A percentile compares a stretch with the other conserved stretches of the same genome.
Conservation (phyloP, 2,888 invertebrate species). For the Melanostoma mellinum region DNA sequence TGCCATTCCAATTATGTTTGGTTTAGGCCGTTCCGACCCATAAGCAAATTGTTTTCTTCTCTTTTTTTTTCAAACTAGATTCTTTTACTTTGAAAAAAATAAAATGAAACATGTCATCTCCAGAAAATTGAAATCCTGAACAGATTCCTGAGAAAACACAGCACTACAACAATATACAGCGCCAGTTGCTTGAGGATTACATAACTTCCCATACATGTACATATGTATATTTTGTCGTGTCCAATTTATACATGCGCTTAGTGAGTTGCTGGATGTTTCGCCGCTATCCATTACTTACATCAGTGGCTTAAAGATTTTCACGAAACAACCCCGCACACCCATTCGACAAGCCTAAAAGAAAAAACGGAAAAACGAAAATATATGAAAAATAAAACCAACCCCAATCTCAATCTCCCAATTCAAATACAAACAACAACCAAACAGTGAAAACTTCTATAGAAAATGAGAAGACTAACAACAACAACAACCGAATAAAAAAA, state of each 20-base stretch:
- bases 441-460: slow-evolving; percentile 55
- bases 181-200: slow-evolving; percentile 22
- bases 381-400: slow-evolving; percentile 34
- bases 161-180: slow-evolving; percentile 20
- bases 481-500: slow-evolving; percentile 1
- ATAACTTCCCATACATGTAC: slow-evolving; percentile 44
- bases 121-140: slow-evolving; percentile 9
- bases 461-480: slow-evolving; percentile 19
- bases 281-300: slow-evolving; percentile 71
- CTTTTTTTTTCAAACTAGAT: too few species aligned
- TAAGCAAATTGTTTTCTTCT: too few species aligned
- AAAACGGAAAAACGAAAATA: background rate
- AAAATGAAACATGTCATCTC: background rate
- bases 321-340: slow-evolving; percentile 51
- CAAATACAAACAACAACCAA: slow-evolving; percentile 49
- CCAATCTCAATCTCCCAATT: slow-evolving; percentile 52
- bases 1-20: too few species aligned
- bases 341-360: slow-evolving; percentile 27
- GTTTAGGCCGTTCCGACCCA: too few species aligned
- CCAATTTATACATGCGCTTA: slow-evolving; percentile 45
- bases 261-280: slow-evolving; percentile 65
- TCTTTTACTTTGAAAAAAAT: background rate
- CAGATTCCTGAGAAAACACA: slow-evolving; percentile 36
- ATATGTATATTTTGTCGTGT: slow-evolving; percentile 19
- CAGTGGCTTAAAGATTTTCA: slow-evolving; percentile 66